Base-by-base conservation (phyloP, 2,113 vertebrate genomes). In the Xiphophorus maculatus region DNA sequence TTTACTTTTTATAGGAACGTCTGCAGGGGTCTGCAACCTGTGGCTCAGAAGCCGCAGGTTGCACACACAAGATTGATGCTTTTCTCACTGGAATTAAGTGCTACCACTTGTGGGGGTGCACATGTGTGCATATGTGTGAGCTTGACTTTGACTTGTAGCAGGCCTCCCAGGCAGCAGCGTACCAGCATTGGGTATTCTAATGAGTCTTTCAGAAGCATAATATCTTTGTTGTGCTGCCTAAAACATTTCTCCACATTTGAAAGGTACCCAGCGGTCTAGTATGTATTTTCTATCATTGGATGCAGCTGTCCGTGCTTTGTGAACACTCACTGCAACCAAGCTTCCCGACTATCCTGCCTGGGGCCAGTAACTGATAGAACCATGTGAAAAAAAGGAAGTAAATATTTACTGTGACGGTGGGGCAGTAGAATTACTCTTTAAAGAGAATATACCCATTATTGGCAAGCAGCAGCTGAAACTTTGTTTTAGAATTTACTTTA, bases 251-350 rank as follows among this genome's bases (percentile, higher is more conserved):
- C 86, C 80, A 86, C 85, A 74, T 89, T 90, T 91, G 91, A 93
- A 91, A 93, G 89, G 87, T 84, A 91, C 87, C 89, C 91, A 88
- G 85, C 84, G 81, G 91, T 89, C 83, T 84, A 89, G 88, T 80
- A 89, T 91, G 87, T 88, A 89, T 92, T 83, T 91, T 93, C 93
- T 92, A 93, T 94, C 86, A 70, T 91, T 85, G 88, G 84, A 85
- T 92, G 93, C 93, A 93, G 90, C 92, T 94, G 92, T 90, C 89
- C 88, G 71, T 90, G 89, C 86, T 91, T 91, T 90, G 81, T 85
- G 89, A 93, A 85, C 90, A 91, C 87, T 91, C 83, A 85, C 89
- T 83, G 88, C 76, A 66, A 93, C 76, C 86, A 77, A 89, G 83
- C 80, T 78, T 87, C 87, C 73, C 81, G 72, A 83, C 78, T 80